Percentiles rank a stretch among this genome's conserved stretches.
Conservation (phyloP, 23 tunicate genomes). For the Diplosoma virens region DNA sequence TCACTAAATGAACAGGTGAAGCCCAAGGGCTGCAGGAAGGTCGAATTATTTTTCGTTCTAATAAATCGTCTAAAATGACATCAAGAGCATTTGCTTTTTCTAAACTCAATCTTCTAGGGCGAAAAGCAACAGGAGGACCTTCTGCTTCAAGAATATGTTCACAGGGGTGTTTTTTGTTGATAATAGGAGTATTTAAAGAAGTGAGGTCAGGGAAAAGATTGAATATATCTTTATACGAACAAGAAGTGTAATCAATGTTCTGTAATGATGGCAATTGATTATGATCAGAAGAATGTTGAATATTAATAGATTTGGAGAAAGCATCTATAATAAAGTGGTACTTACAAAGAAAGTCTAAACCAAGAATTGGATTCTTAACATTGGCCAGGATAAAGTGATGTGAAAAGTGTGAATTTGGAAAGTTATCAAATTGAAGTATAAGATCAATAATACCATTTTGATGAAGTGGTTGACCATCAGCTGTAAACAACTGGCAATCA, state of each 20-base stretch:
- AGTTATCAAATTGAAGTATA: not conserved
- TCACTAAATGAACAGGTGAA: conserved; percentile 11
- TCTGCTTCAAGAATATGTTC: conserved; percentile 18
- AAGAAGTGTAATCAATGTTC: not conserved
- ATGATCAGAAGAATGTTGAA: not conserved
- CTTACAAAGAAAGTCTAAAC: conserved; percentile 6
- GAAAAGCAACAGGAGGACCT: conserved; percentile 5
- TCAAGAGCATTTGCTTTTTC: not conserved
- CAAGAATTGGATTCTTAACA: conserved; percentile 1
- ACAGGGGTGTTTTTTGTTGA: not conserved
- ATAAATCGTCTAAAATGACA: not conserved
- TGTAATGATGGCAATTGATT: not conserved
- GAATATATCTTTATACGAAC: not conserved
- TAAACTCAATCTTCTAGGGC: not conserved
- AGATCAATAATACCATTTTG: not conserved
- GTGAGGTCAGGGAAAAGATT: conserved; percentile 2
- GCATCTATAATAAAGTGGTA: not conserved
- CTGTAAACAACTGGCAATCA: not conserved
- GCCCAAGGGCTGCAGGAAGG: conserved; percentile 24
- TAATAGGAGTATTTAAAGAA: not conserved
- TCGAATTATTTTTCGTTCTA: not conserved
- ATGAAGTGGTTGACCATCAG: not conserved
- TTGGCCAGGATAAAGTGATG: not conserved
- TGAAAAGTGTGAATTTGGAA: not conserved
- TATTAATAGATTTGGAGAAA: not conserved